Base-by-base conservation (phyloP, 2,888 invertebrate species). In the Stegana nigrithorax region DNA sequence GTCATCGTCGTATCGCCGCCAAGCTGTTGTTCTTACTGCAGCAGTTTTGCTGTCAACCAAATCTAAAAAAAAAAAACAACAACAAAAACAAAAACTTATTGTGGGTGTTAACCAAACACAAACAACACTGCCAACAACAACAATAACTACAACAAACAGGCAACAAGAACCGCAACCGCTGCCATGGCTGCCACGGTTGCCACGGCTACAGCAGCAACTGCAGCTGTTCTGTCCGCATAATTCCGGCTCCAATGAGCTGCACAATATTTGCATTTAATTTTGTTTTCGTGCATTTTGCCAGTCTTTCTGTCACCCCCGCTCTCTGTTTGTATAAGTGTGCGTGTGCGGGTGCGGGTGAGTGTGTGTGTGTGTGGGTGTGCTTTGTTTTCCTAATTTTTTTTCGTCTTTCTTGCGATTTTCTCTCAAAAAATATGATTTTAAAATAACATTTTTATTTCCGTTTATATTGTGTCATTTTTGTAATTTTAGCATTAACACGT, bases 401-500 rank as follows among this genome's bases (percentile, higher is more conserved):
- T 45, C 21, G n/a, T 42, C 14, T 42, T 14, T n/a, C 12, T 45
- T 26, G 6, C 50, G 45, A 45, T n/a, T 45, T 23, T 19, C 23
- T 6, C 21, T 7, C 45, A 12, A 10, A 45, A 50, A 45, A 42
- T 42, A 42, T n/a, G n/a, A 42, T 42, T 42, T 42, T 14, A 29
- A 29, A 26, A 12, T 39, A 25, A 12, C 69, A 65, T 63, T 70
- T 75, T 75, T 78, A 75, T 75, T 75, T 75, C 75, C 78, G 75
- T 78, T 78, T 74, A 73, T 76, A 78, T 78, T 75, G 78, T 75
- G 78, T 75, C 75, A 75, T 78, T 66, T 70, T 60, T 66, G 67
- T 75, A 74, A 74, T 76, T 75, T 78, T 75, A 78, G 78, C 66
- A 17, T 17, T 32, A 26, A 55, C 26, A 50, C 50, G 26, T 50